Evolutionary conservation across 2,888 invertebrate genomes (phyloP), one percentile per base, ranked within the genome.

Genomic region (Cheilosia soror): DNA sequence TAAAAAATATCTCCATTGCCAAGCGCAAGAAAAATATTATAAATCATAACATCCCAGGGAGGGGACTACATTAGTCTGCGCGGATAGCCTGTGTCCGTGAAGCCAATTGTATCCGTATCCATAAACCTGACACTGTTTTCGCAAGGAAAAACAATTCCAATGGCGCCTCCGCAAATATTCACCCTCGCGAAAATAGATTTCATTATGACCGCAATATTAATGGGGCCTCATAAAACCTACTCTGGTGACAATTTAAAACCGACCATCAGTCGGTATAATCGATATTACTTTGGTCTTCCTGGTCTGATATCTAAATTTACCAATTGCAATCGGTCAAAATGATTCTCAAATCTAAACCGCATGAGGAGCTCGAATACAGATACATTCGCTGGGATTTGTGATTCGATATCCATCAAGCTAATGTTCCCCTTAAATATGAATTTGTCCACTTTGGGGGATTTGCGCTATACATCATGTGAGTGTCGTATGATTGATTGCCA

Each of bases 401-500:
- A 47, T 15, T n/a, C 44, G 7, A 47, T n/a, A 47, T 47, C 15
- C 44, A 47, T 47, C 44, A 47, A 15, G 15, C 44, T 47, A 47
- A 47, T 47, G 44, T 25, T 40, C 25, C 49, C n/a, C 51, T 51
- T 27, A 37, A 65, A 65, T 51, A 20, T 44, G 7, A 13, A 51
- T 66, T 66, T 51, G 37, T 37, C 49, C 65, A 40, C 33, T 66
- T 33, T 51, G 25, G 33, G 29, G 37, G 65, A 40, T 25, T 20
- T 15, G 9, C 15, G 7, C 5, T 25, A 29, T 31, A 9, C 4
- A 31, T 20, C 33, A 44, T 5, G 25, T 53, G 37, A 37, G 27
- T 51, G 66, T 42, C 2, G 7, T 51, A n/a, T 66, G 66, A 66
- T 66, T 66, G 51, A 66, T 66, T 66, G 66, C 53, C 51, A 15